A percentile compares a stretch with the other conserved stretches of the same genome.
phyloP scores from a whole-genome alignment of 2,113 vertebrate species.

The Nyctibius bracteatus region DNA sequence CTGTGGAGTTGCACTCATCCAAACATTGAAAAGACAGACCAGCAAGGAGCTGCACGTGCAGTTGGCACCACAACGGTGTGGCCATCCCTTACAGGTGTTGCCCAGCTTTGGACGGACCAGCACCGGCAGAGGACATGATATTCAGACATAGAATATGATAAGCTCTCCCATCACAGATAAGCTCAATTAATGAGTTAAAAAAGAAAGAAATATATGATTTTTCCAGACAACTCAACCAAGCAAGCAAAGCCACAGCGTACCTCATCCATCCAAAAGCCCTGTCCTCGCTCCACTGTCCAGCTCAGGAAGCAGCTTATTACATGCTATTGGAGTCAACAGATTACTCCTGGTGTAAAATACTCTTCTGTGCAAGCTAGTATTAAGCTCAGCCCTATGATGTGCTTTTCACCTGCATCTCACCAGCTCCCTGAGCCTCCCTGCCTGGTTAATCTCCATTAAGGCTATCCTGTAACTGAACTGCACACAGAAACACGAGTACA shows the following conservation, averaged over 20 bases:
- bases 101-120: background rate
- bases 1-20: background rate
- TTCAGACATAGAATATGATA: background rate
- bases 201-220: background rate
- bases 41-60: background rate
- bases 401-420: background rate
- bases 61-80: rapidly evolving
- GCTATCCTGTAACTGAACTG: background rate
- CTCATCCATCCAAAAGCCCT: background rate
- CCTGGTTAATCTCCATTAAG: background rate
- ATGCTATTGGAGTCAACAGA: background rate
- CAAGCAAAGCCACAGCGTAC: background rate
- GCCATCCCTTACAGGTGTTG: background rate
- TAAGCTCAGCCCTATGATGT: background rate
- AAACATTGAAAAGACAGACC: background rate
- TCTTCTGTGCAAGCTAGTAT: background rate
- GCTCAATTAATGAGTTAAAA: background rate
- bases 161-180: background rate
- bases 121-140: background rate
- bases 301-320: background rate
- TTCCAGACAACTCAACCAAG: background rate
- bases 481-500: background rate
- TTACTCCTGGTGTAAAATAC: background rate
- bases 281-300: background rate
- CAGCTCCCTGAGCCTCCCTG: background rate